These are phyloP conservation scores for Nephrotoma flavescens DNA, from an alignment of 2,888 invertebrate species.

Conservation along the genomic window DNA sequence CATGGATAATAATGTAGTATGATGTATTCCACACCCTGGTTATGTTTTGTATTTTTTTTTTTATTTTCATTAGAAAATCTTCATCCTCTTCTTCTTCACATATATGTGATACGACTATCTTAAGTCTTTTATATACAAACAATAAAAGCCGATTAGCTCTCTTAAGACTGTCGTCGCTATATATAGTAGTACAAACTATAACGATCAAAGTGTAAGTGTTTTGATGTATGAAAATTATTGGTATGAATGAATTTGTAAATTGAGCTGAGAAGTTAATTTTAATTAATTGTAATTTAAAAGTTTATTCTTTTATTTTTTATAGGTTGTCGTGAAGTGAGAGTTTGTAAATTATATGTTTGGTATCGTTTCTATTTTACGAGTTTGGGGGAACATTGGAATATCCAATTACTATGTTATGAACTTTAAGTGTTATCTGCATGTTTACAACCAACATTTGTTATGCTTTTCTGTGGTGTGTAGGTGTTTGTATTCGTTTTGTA, in stretches of 20 bases:
- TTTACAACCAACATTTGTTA: neutral
- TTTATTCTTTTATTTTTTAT: neutral
- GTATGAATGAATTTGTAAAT: neutral
- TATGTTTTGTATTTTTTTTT: neutral
- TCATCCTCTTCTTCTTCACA: neutral
- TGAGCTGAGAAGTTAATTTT: neutral
- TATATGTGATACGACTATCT: neutral
- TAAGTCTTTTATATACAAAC: neutral
- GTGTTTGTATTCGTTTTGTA: neutral
- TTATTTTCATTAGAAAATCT: neutral
- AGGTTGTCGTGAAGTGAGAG: neutral
- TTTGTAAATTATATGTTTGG: neutral
- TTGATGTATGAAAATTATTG: neutral
- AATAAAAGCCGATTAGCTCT: neutral
- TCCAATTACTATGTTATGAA: neutral
- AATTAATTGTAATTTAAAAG: neutral
- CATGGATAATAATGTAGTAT: neutral
- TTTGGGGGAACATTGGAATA: neutral
- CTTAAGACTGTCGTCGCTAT: neutral
- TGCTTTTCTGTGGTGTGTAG: neutral
- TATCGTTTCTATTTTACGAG: neutral
- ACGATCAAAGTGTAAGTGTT: neutral
- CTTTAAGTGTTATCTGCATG: neutral
- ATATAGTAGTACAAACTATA: neutral
- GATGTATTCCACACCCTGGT: neutral